Evolutionary conservation across 64 coral and sea anemone species (phyloP), one percentile per base, ranked within the genome.

Genomic region (Stichodactyla mertensii): DNA sequence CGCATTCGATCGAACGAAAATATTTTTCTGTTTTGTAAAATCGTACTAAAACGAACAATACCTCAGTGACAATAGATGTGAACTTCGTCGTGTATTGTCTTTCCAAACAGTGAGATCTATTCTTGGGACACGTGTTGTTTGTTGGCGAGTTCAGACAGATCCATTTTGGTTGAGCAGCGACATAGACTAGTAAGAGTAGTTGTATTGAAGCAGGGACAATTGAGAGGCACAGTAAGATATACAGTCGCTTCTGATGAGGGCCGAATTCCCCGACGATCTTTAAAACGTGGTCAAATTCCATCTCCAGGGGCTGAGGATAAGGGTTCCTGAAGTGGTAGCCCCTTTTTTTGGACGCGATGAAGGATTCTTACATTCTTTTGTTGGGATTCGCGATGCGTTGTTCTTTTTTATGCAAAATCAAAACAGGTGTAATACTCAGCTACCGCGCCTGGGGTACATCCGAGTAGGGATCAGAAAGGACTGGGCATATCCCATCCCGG

Each of bases 261-360:
- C 97, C 97, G 56, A 99, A 99, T 86, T 99, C 97, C 5, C 97
- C 97, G 52, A 99, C 89, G 45, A 99, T 99, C 87, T 89, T 89
- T n/a, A 99, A 77, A 71, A 99, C 97, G 59, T 99, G 90, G 84
- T 99, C 97, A 82, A 99, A 99, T 78, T 99, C 97, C 97, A 99
- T 98, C 8, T 24, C 54, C 14, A 80, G 78, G 78, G 14, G 78
- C 36, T 45, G 51, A 22, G 10, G 24, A 36, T 27, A 16, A 11
- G 7, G 23, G 74, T 51, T 74, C 69, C 69, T 69, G 69, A 8
- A 74, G 69, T 74, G 69, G 69, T 27, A 81, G 52, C 36, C 16
- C 53, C 7, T 81, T 12, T 31, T 45, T 8, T 0, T 52, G 22
- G 77, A 22, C 7, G 67, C 54, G 36, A 53, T 6, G 78, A 53